Conservation (phyloP, 2,888 invertebrate species). For the Acanthoscelides obtectus region DNA sequence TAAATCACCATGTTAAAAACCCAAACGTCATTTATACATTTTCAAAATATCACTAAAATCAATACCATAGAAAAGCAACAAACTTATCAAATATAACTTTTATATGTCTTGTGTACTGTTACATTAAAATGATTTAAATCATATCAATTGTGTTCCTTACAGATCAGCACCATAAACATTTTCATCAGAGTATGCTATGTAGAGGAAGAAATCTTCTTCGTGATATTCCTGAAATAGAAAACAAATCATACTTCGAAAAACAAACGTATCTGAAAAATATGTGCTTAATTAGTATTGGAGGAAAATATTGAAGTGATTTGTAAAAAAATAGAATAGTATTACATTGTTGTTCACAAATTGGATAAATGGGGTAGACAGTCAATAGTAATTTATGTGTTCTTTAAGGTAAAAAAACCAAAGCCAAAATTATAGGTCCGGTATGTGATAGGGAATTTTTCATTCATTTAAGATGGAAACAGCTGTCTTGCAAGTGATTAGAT, state of each 20-base stretch:
- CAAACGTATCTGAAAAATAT: background rate
- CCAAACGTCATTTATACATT: background rate
- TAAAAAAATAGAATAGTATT: no score
- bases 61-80: background rate
- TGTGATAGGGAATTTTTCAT: no score
- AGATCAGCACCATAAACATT: constrained; percentile 81
- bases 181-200: constrained; percentile 99
- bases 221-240: constrained; percentile 83
- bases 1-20: background rate
- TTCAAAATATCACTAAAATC: background rate
- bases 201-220: constrained; percentile 98
- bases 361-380: no score
- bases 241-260: no score
- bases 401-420: no score
- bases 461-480: no score
- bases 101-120: background rate
- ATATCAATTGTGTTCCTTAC: background rate
- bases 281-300: no score
- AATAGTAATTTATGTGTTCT: no score
- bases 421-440: no score
- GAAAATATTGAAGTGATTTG: no score
- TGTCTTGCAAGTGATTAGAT: no score
- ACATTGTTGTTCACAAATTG: no score
- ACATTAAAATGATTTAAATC: background rate
- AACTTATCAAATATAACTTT: background rate